Conservation (phyloP, 2,888 invertebrate genomes). For the Erynnis tages region DNA sequence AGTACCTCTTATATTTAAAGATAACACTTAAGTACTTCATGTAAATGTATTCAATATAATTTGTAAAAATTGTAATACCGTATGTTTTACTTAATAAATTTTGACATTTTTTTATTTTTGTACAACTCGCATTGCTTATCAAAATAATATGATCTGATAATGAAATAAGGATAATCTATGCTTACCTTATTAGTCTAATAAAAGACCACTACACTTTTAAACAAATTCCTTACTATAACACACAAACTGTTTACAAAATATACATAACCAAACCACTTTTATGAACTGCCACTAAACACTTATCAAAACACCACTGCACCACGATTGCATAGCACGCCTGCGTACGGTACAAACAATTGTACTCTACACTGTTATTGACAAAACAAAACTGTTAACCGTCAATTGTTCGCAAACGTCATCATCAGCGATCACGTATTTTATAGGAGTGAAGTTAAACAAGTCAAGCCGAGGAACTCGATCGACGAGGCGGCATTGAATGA, state of each 20-base stretch:
- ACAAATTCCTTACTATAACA: not conserved
- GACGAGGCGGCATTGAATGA: conserved; percentile 60
- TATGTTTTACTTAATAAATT: no score
- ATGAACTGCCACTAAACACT: conserved; percentile 18
- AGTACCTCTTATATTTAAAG: conserved; percentile 46
- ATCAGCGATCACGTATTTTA: conserved; percentile 57
- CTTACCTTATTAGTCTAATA: not conserved
- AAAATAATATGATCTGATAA: no score
- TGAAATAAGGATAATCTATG: no score
- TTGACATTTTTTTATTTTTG: not conserved
- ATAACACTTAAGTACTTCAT: not conserved
- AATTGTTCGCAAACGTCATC: conserved; percentile 69
- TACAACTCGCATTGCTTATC: not conserved
- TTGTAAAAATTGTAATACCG: no score
- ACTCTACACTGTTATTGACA: conserved; percentile 55
- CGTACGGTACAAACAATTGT: conserved; percentile 30
- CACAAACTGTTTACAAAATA: conserved; percentile 27
- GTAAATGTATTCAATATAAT: no score
- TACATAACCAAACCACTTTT: conserved; percentile 20
- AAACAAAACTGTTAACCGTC: conserved; percentile 61
- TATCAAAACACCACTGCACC: conserved; percentile 35
- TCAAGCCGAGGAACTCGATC: conserved; percentile 41
- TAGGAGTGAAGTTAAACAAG: conserved; percentile 62
- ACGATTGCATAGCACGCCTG: conserved; percentile 34
- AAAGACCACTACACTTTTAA: not conserved